Evolutionary conservation across 1,140 invertebrate genomes (phyloP), one percentile per base, ranked within the genome.

Genomic region (Coboldia fuscipes): DNA sequence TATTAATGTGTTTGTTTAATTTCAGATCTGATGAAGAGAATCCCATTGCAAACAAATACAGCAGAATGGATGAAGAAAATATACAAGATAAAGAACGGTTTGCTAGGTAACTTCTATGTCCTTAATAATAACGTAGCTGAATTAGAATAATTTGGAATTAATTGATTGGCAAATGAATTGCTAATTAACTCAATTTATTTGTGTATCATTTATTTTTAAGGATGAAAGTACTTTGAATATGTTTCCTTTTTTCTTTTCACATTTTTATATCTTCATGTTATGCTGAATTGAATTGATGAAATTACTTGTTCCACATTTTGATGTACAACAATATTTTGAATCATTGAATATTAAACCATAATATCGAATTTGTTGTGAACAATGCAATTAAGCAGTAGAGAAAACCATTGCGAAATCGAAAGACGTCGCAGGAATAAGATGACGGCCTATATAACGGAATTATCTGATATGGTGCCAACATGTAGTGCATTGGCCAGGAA

Each of bases 381-480:
- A n/a, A n/a, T n/a, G n/a, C n/a, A 39, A 39, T 45, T 42, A 52
- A 57, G 51, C 58, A 72, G 78, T 60, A 80, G 93, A 56, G 96
- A 99, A 68, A 98, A 97, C 61, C 96, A 99, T 66, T 97, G 92
- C 65, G 96, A 99, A 63, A 99, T 99, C 55, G 96, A 99, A 60
- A 68, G 96, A 42, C 69, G 94, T 38, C 66, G 96, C 42, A 70
- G 96, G 37, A 98, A 98, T 66, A 99, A 99, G 74, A 99, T 99
- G 96, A 97, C 94, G 37, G 85, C 92, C 38, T 99, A 98, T 61
- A 98, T 99, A 50, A 97, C 93, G 42, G 96, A 99, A 65, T 68
- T 99, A 39, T 97, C 90, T 38, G 93, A 98, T 61, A 99, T 99
- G 94, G 93, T 99, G 42, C 96, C 94, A 45, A 96, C 94, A 41